These are phyloP conservation scores for Yponomeuta malinellus DNA, from an alignment of 2,888 invertebrate genomes.

Conservation along the genomic window DNA sequence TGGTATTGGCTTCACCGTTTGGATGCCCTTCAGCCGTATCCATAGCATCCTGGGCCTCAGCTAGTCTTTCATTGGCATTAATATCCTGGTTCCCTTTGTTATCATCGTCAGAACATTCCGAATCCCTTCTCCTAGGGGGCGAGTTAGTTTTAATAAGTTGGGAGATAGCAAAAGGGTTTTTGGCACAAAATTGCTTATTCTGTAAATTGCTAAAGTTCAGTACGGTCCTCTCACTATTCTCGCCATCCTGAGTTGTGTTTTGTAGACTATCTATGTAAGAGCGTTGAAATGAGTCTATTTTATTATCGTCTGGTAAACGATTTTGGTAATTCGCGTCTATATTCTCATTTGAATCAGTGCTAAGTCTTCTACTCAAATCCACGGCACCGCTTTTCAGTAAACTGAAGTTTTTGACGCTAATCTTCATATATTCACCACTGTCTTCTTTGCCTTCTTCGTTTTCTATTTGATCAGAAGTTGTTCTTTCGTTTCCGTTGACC, in stretches of 20 bases:
- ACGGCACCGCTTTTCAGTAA: slow-evolving; percentile 67
- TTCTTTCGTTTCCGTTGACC: slow-evolving; percentile 60
- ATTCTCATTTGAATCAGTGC: slow-evolving; percentile 72
- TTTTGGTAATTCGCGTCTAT: slow-evolving; percentile 68
- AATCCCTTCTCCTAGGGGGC: slow-evolving; percentile 71
- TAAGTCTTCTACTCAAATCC: slow-evolving; percentile 67
- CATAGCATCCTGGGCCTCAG: slow-evolving; percentile 50
- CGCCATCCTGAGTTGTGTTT: slow-evolving; percentile 53
- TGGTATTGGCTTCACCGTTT: slow-evolving; percentile 61
- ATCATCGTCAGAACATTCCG: slow-evolving; percentile 62
- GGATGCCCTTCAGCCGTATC: slow-evolving; percentile 50
- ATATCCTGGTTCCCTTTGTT: slow-evolving; percentile 52
- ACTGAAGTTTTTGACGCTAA: slow-evolving; percentile 69
- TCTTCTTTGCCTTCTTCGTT: slow-evolving; percentile 42
- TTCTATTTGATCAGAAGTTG: slow-evolving; percentile 42
- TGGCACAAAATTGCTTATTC: slow-evolving; percentile 73
- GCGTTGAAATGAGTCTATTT: slow-evolving; percentile 64
- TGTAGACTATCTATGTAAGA: slow-evolving; percentile 71
- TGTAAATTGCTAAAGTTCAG: slow-evolving; percentile 69
- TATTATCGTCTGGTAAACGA: slow-evolving; percentile 62
- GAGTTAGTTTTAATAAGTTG: slow-evolving; percentile 73
- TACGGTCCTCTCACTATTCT: slow-evolving; percentile 54
- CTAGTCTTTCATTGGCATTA: slow-evolving; percentile 62
- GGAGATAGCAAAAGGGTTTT: slow-evolving; percentile 75
- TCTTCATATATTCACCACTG: slow-evolving; percentile 50